These are phyloP conservation scores for Tipula vernalis DNA, from an alignment of 2,888 invertebrate species.

Conservation along the genomic window DNA sequence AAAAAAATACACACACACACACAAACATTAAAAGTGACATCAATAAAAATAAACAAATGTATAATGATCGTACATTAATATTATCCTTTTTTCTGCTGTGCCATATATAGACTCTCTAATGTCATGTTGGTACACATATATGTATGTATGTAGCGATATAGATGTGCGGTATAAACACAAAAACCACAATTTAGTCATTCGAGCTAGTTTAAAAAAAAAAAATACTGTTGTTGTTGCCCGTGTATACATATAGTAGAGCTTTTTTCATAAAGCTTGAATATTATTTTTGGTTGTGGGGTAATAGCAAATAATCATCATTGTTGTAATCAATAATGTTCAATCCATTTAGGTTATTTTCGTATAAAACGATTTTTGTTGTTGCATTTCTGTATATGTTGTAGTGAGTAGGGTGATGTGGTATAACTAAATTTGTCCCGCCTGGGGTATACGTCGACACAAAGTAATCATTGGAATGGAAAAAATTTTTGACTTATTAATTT, in stretches of 20 bases:
- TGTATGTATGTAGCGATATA: background rate
- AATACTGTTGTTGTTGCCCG: background rate
- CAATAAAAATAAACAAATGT: background rate
- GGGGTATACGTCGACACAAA: background rate
- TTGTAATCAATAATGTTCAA: slow-evolving; percentile 4
- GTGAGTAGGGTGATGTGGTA: background rate
- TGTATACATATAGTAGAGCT: background rate
- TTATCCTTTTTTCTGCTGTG: background rate
- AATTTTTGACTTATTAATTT: background rate
- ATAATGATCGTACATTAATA: background rate
- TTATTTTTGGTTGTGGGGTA: background rate
- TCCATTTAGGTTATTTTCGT: background rate
- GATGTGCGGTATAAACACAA: background rate
- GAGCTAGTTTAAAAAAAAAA: background rate
- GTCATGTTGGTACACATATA: background rate
- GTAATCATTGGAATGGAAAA: background rate
- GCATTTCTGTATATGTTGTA: background rate
- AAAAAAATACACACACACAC: background rate
- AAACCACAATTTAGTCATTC: background rate
- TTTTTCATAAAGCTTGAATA: background rate
- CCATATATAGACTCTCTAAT: background rate
- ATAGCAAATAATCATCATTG: background rate
- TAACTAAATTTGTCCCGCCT: background rate
- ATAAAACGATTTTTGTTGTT: background rate
- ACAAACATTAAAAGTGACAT: background rate